phyloP scores from a whole-genome alignment of 2,113 vertebrate genomes.

The Sander lucioperca region DNA sequence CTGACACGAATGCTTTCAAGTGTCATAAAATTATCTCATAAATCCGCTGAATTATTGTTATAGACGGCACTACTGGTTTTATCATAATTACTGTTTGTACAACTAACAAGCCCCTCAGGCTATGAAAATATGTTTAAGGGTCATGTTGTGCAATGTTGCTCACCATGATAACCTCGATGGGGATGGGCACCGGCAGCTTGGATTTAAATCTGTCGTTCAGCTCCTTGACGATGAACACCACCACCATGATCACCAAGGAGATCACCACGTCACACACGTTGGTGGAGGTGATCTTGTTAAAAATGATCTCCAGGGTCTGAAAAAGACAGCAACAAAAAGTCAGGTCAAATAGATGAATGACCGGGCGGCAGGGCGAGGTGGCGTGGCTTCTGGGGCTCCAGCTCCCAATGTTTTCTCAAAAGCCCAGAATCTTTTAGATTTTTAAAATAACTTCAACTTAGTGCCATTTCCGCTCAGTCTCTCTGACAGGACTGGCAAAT shows the following conservation, averaged over 20 bases:
- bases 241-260: constrained; percentile 87
- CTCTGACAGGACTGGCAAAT: too few species aligned
- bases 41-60: neutral
- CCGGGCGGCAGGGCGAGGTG: too few species aligned
- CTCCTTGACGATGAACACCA: constrained; percentile 92
- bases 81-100: constrained; percentile 10
- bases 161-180: constrained; percentile 95
- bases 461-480: too few species aligned
- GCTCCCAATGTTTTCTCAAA: too few species aligned
- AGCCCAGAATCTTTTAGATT: too few species aligned
- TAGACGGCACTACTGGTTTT: neutral
- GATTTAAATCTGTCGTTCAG: constrained; percentile 92
- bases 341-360: neutral
- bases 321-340: constrained; percentile 26
- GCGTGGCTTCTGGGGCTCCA: too few species aligned
- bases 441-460: too few species aligned
- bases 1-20: neutral
- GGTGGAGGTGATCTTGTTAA: constrained; percentile 87
- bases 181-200: constrained; percentile 93
- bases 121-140: neutral
- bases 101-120: neutral
- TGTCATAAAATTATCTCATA: neutral
- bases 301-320: constrained; percentile 88
- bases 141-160: constrained; percentile 45
- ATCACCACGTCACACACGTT: constrained; percentile 94